Evolutionary conservation across 2,797 vertebrate species (phyloP), one percentile per base, ranked within the genome.

Genomic region (Eutrigla gurnardus): DNA sequence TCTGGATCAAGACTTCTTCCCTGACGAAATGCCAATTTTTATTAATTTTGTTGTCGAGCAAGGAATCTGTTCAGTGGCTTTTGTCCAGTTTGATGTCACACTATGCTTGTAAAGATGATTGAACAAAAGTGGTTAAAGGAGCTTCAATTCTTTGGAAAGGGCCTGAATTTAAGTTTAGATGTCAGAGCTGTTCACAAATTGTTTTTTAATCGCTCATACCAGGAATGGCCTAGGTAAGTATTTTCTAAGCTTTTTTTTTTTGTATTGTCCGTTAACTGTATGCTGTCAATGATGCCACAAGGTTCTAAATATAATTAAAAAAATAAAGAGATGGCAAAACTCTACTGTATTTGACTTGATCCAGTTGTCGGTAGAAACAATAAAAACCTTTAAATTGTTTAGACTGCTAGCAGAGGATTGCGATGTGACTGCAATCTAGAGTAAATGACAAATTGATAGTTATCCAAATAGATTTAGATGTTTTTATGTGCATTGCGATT

Each of bases 151-250:
- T 52, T 73, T 85, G 46, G 46, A 75, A 85, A 70, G 40, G 72
- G 70, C 68, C 86, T 84, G 73, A 74, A 77, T 87, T 83, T 82
- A 47, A 76, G 76, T 85, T 78, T 58, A 82, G 63, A 42, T 86
- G 65, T 84, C 17, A 71, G 46, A 72, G 61, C 43, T 81, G 49
- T 78, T 76, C 55, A 77, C 68, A 78, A 47, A 76, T 86, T 88
- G 71, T 88, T 82, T 88, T 73, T 87, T 66, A 78, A 85, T 93
- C 86, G 75, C 82, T 83, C 84, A 90, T 92, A 90, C 88, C 85
- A 78, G 92, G 90, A 93, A 86, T 75, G 86, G 84, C 88, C 75
- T 93, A 89, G 95, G 95, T 95, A 96, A 96, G 94, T 96, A 95
- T 96, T 95, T 93, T 94, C 87, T 93, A 86, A 91, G 83, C 78